Evolutionary conservation across 1,140 invertebrate genomes (phyloP).

Genomic region (Papilio glaucus): DNA sequence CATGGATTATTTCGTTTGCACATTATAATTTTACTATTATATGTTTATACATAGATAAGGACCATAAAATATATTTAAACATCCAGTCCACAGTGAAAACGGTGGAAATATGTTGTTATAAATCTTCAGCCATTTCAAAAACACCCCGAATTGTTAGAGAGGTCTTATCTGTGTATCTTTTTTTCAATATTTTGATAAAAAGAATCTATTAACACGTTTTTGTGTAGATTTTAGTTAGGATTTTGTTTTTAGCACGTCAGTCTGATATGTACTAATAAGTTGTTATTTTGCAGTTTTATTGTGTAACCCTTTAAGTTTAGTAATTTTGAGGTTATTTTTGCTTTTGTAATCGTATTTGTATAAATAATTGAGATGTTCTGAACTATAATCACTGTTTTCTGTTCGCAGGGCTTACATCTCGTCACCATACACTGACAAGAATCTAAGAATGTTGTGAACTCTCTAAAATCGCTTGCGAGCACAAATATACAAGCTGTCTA

Average conservation of each 20-base stretch:
- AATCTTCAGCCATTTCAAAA: no score
- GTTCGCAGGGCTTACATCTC: slow-evolving; percentile 85
- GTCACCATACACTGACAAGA: slow-evolving; percentile 85
- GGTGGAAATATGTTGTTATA: background rate
- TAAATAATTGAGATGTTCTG: slow-evolving; percentile 27
- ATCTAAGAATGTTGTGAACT: slow-evolving; percentile 84
- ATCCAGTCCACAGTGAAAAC: background rate
- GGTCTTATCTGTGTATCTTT: background rate
- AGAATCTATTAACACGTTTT: no score
- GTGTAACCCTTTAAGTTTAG: background rate
- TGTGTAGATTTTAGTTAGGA: no score
- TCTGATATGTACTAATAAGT: background rate
- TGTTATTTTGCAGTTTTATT: slow-evolving; percentile 10
- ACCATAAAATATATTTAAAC: background rate
- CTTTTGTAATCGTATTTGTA: slow-evolving; percentile 37
- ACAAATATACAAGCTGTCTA: slow-evolving; percentile 54
- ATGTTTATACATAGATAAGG: background rate
- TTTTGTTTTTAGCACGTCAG: background rate
- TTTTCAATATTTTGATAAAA: no score
- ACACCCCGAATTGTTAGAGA: no score
- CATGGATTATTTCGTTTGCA: slow-evolving; percentile 38
- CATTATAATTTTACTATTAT: slow-evolving; percentile 18
- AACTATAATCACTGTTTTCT: slow-evolving; percentile 47
- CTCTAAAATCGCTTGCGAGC: slow-evolving; percentile 17
- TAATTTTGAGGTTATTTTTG: slow-evolving; percentile 37